phyloP scores from a whole-genome alignment of 2,888 invertebrate species.

The Idaea dimidiata region DNA sequence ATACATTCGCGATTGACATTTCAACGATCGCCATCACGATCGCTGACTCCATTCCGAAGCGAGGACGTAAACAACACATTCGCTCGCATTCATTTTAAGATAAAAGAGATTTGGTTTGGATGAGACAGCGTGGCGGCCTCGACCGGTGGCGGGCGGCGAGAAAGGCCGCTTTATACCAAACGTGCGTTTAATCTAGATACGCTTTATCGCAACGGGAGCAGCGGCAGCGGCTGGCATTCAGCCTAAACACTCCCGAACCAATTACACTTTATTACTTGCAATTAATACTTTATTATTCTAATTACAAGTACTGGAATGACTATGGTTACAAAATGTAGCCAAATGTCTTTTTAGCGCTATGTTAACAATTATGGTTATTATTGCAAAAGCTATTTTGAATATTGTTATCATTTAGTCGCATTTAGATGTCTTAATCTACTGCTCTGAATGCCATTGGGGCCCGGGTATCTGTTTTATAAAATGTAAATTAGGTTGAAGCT shows the following conservation, averaged over 20 bases:
- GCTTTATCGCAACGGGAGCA: constrained; percentile 28
- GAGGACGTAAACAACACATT: constrained; percentile 12
- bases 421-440: background rate
- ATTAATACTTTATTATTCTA: constrained; percentile 51
- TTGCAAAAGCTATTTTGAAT: constrained; percentile 20
- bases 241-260: constrained; percentile 44
- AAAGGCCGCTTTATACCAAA: constrained; percentile 37
- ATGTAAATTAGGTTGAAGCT: background rate
- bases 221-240: constrained; percentile 41
- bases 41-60: constrained; percentile 3
- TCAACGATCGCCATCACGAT: constrained; percentile 23
- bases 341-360: constrained; percentile 10
- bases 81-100: constrained; percentile 46
- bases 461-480: background rate
- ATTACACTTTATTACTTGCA: constrained; percentile 40
- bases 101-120: constrained; percentile 49
- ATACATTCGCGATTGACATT: constrained; percentile 38
- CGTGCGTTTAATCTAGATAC: constrained; percentile 46
- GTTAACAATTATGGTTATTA: constrained; percentile 1
- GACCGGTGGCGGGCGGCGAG: constrained; percentile 27
- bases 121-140: constrained; percentile 65
- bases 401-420: constrained; percentile 16
- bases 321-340: constrained; percentile 20
- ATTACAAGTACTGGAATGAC: constrained; percentile 33
- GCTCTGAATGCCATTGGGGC: background rate